phyloP scores from a whole-genome alignment of 2,888 invertebrate genomes.

The Aspidiotus destructor region DNA sequence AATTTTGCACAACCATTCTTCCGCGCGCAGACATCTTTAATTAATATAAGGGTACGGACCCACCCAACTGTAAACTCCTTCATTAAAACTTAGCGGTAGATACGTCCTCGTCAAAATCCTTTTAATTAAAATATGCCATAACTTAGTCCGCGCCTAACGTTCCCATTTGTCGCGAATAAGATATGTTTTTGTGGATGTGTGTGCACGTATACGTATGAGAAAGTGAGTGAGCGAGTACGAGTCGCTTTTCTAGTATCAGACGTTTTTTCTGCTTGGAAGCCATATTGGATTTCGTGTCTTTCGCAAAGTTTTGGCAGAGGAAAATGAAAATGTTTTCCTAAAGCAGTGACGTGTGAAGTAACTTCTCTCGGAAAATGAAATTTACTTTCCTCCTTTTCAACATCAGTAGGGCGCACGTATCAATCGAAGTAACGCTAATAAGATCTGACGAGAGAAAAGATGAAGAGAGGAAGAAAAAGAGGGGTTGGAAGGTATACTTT shows the following conservation, averaged over 20 bases:
- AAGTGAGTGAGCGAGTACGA: neutral
- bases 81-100: slow-evolving; percentile 32
- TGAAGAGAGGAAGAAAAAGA: no score
- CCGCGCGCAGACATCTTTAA: slow-evolving; percentile 31
- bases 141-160: slow-evolving; percentile 20
- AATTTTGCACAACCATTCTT: slow-evolving; percentile 26
- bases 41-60: slow-evolving; percentile 25
- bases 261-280: neutral
- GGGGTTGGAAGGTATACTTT: no score
- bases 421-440: no score
- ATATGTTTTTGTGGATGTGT: neutral
- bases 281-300: slow-evolving; percentile 8
- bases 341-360: slow-evolving; percentile 18
- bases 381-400: neutral
- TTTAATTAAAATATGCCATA: slow-evolving; percentile 31
- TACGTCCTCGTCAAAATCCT: slow-evolving; percentile 31
- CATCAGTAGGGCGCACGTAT: no score
- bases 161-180: slow-evolving; percentile 22
- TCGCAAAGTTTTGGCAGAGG: slow-evolving; percentile 6
- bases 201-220: neutral
- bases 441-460: no score
- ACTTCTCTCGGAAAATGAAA: slow-evolving; percentile 15
- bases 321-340: neutral
- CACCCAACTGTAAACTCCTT: slow-evolving; percentile 33
- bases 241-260: neutral